phyloP scores from a whole-genome alignment of 2,888 invertebrate genomes.

The Argynnis bischoffii region DNA sequence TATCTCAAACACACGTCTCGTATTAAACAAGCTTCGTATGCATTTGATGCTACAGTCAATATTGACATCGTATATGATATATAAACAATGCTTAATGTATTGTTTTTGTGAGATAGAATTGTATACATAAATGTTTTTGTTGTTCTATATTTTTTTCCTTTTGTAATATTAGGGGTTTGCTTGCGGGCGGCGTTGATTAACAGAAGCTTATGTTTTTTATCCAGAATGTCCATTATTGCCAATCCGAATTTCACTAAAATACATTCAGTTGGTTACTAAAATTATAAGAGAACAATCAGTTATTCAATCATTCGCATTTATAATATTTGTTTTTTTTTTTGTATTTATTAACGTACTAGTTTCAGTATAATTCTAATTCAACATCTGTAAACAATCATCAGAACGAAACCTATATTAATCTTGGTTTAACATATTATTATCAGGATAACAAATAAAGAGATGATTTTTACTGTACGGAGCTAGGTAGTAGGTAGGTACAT shows the following conservation, averaged over 20 bases:
- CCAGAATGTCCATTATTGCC: too few species aligned
- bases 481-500: not conserved
- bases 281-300: too few species aligned
- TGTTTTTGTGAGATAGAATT: not conserved
- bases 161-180: not conserved
- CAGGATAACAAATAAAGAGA: not conserved
- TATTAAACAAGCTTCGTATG: constrained; percentile 20
- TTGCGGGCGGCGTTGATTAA: not conserved
- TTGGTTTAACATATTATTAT: not conserved
- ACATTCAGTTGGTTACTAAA: too few species aligned
- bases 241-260: too few species aligned
- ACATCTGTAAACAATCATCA: too few species aligned
- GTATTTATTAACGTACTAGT: too few species aligned
- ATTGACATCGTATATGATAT: constrained; percentile 15
- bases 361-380: too few species aligned
- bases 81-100: constrained; percentile 11
- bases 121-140: not conserved
- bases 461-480: not conserved
- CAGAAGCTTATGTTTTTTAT: not conserved
- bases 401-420: not conserved
- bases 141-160: not conserved
- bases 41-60: constrained; percentile 27
- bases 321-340: too few species aligned
- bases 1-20: constrained; percentile 34
- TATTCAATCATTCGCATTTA: too few species aligned